These are phyloP conservation scores for Moxostoma hubbsi DNA, from an alignment of 2,797 vertebrate genomes.

Conservation along the genomic window DNA sequence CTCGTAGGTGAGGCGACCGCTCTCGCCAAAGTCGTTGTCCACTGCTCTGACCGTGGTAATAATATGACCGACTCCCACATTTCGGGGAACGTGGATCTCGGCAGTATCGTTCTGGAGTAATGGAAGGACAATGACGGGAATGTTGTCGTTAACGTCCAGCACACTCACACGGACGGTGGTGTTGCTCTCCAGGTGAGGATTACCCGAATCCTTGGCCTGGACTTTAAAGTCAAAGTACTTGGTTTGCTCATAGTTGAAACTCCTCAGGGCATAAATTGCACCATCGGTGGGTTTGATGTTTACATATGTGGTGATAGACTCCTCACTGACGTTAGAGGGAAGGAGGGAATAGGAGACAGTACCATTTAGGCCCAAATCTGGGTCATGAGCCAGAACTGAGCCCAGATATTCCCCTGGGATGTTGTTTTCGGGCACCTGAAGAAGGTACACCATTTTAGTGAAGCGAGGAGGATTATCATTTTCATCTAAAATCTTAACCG, in stretches of 20 bases:
- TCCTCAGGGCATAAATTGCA: slow-evolving; percentile 95
- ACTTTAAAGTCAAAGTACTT: slow-evolving; percentile 98
- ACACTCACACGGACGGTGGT: slow-evolving; percentile 93
- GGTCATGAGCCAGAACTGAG: slow-evolving; percentile 94
- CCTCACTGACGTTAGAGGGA: slow-evolving; percentile 93
- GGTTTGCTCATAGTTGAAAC: slow-evolving; percentile 98
- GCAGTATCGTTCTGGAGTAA: slow-evolving; percentile 95
- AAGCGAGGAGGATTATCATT: slow-evolving; percentile 97
- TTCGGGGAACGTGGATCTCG: slow-evolving; percentile 94
- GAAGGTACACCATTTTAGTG: slow-evolving; percentile 91
- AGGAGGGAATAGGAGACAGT: slow-evolving; percentile 96
- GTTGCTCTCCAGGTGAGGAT: slow-evolving; percentile 95
- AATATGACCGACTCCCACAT: slow-evolving; percentile 94
- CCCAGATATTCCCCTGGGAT: slow-evolving; percentile 97
- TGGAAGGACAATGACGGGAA: slow-evolving; percentile 93
- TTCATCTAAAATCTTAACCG: slow-evolving; percentile 94
- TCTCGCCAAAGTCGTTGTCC: slow-evolving; percentile 97
- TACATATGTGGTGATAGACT: slow-evolving; percentile 97
- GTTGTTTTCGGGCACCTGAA: slow-evolving; percentile 97
- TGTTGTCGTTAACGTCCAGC: slow-evolving; percentile 95
- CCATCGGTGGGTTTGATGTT: slow-evolving; percentile 98
- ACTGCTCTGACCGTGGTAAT: slow-evolving; percentile 93
- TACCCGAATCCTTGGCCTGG: slow-evolving; percentile 93
- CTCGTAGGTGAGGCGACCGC: slow-evolving; percentile 96
- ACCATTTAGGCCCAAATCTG: slow-evolving; percentile 95